Evolutionary conservation across 1,140 invertebrate species (phyloP), one percentile per base, ranked within the genome.

Genomic region (Orius insidiosus): DNA sequence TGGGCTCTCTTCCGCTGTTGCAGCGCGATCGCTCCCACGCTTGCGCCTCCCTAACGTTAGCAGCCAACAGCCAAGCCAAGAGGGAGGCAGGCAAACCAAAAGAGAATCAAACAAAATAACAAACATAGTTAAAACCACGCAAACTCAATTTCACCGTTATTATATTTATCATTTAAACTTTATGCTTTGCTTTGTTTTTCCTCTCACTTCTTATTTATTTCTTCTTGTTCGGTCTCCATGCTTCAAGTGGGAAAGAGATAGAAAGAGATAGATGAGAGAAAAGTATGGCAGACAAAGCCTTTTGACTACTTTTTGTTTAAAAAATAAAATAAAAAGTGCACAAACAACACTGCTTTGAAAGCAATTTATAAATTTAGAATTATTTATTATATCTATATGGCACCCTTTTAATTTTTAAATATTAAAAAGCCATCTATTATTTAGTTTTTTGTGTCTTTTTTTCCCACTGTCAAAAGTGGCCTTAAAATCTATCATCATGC

Each of bases 1-100:
- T 77, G 76, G 68, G 75, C 72, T 68, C 78, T 76, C 75, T 86
- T 86, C 80, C 85, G 85, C 74, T 80, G 80, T 67, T 80, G 73
- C 71, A 78, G 75, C 63, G 72, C 68, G 59, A 63, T 58, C 58
- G 65, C 65, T 63, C 68, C 67, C 46, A 24, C 24, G 46, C 15
- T 48, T 30, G 32, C 24, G 40, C 42, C 31, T 42, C 47, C 40
- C 41, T 42, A 42, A 49, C 39, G 42, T 51, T 54, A 55, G 65
- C 63, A 67, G 66, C 64, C 64, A 67, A 64, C 66, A 67, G 65
- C 63, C 65, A 67, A 66, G 60, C 64, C 65, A 67, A 61, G 24
- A 24, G 41, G 65, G 63, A 66, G 62, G 66, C 62, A 65, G 63
- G 53, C 53, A 57, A 59, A 57, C 55, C 59, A 58, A 59, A 58